Evolutionary conservation across 1,140 invertebrate genomes (phyloP), one percentile per base, ranked within the genome.

Genomic region (Akabosia matsudoensis): DNA sequence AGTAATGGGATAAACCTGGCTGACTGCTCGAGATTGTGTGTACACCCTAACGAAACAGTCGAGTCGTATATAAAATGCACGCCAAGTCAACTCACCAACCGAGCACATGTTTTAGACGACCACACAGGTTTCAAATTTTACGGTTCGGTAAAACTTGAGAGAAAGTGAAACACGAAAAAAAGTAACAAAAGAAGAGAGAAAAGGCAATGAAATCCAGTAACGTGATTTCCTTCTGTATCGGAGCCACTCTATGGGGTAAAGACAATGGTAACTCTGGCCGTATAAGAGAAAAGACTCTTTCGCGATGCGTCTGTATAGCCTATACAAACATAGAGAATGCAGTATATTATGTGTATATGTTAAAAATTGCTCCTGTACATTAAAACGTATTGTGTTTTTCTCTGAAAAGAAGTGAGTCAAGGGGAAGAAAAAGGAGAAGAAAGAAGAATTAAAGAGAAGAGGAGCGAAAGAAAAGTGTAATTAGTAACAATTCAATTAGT

Each of bases 401-500:
- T 67, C 13, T 67, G 31, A 67, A 67, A 67, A 67, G 61, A 67
- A 67, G 61, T 67, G 26, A 67, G 61, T 67, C 61, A 67, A 67
- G 61, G 61, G 61, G 61, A 67, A 67, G 30, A 31, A 31, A 31
- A 31, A 4, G 61, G 28, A 67, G 31, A 67, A 31, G 61, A 67
- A 67, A 31, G 61, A 33, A 33, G 54, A 74, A 30, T 31, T n/a
- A 22, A 18, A 16, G 14, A 74, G 56, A 34, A 51, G 31, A 61
- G 54, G 61, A 67, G 61, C 61, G 61, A 73, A 74, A 76, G 79
- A 80, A 78, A 80, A 80, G 78, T 80, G 79, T 81, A 81, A 81
- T 81, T 81, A 81, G 80, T 77, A 80, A 81, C 78, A 81, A 81
- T 81, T 81, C 80, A 81, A 81, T 81, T 81, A 79, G 78, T 78